Percentiles rank a stretch among this genome's conserved stretches.
phyloP scores from a whole-genome alignment of 2,797 vertebrate genomes.

The Notamacropus eugenii region DNA sequence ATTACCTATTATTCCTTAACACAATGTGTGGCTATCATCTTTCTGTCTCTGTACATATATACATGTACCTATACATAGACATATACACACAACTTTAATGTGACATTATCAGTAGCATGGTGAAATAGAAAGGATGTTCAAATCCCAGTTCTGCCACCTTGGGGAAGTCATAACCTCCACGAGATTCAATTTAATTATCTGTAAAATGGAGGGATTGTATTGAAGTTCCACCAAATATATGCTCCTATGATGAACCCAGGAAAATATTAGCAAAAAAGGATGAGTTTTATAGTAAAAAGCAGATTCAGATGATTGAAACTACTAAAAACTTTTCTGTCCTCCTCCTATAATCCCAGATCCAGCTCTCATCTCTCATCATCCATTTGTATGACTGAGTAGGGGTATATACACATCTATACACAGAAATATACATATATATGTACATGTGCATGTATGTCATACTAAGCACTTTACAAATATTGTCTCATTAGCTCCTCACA shows the following conservation, averaged over 20 bases:
- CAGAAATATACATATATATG: not conserved
- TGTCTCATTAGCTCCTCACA: too few species aligned
- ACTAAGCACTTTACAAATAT: too few species aligned
- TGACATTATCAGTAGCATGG: not conserved
- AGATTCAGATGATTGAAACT: not conserved
- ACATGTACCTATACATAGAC: not conserved
- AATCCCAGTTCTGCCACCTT: not conserved
- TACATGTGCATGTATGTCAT: too few species aligned
- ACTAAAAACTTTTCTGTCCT: not conserved
- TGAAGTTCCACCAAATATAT: not conserved
- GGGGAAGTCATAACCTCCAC: not conserved
- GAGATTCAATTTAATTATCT: not conserved
- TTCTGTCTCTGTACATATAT: not conserved
- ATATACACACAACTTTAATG: not conserved
- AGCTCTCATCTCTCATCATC: not conserved
- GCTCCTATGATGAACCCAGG: not conserved
- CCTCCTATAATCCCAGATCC: not conserved
- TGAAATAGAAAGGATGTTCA: not conserved
- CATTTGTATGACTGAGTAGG: not conserved
- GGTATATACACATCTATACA: not conserved
- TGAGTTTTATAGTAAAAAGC: not conserved
- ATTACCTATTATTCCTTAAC: not conserved
- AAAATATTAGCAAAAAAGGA: not conserved
- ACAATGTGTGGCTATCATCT: not conserved
- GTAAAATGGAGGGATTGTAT: not conserved